Conservation (phyloP, 2,797 vertebrate genomes). For the Dendrocincla fuliginosa region DNA sequence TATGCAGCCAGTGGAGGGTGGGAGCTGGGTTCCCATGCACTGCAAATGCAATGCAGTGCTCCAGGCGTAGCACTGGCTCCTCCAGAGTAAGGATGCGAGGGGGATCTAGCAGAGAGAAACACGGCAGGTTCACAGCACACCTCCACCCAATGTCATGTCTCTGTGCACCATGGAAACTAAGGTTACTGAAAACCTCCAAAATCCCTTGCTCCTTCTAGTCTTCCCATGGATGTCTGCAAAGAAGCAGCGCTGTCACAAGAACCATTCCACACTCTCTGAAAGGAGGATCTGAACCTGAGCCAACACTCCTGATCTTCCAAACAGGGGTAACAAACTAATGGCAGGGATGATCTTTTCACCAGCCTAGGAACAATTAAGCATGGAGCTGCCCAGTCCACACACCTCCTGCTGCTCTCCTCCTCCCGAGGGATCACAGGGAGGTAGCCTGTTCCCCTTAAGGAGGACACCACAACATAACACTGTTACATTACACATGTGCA, state of each 20-base stretch:
- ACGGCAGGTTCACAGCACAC: conserved; percentile 42
- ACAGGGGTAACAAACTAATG: not conserved
- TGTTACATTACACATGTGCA: not conserved
- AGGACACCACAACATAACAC: accelerated
- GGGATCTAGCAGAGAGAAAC: conserved; percentile 82
- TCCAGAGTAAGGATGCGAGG: conserved; percentile 90
- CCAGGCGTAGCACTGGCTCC: conserved; percentile 89
- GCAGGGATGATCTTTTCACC: not conserved
- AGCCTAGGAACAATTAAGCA: not conserved
- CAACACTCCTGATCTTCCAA: not conserved
- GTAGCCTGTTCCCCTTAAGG: not conserved
- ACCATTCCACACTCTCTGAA: not conserved
- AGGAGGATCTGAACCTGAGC: not conserved
- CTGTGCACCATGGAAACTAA: not conserved
- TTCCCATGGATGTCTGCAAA: not conserved
- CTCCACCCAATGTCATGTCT: not conserved
- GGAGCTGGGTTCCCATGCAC: conserved; percentile 93
- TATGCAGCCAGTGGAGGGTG: conserved; percentile 90
- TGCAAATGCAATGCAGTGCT: conserved; percentile 94
- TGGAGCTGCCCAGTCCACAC: not conserved
- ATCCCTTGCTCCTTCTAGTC: not conserved
- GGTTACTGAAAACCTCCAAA: not conserved
- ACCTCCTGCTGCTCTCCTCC: not conserved
- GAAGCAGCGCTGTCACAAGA: not conserved
- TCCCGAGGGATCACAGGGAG: accelerated